Evolutionary conservation across 2,113 vertebrate genomes (phyloP).

Genomic region (Picathartes gymnocephalus): DNA sequence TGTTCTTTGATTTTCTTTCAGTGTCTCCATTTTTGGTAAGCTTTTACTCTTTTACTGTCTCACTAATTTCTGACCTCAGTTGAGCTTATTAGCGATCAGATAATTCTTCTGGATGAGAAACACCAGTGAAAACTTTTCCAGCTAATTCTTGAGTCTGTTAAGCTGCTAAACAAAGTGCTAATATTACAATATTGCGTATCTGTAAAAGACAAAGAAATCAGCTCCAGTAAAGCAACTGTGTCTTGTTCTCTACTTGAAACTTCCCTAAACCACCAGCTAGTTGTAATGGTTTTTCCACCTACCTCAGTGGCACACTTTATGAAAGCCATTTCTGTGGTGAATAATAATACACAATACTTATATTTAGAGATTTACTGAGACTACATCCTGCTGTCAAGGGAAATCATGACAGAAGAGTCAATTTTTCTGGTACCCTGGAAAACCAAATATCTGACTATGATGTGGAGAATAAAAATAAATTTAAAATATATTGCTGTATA

Average conservation of each 20-base stretch:
- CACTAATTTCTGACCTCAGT: neutral
- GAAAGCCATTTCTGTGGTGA: neutral
- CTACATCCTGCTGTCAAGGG: conserved; percentile 3
- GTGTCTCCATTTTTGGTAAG: neutral
- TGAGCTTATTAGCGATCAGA: neutral
- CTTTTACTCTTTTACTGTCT: neutral
- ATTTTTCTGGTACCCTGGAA: neutral
- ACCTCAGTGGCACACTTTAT: neutral
- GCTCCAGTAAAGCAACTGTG: neutral
- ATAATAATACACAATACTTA: neutral
- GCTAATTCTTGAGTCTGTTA: neutral
- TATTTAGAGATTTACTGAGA: conserved; percentile 1
- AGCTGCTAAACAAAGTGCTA: neutral
- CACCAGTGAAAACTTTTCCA: neutral
- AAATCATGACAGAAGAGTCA: neutral
- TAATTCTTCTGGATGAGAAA: neutral
- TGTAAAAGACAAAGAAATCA: neutral
- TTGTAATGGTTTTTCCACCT: neutral
- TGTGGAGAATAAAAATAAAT: neutral
- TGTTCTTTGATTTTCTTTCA: neutral
- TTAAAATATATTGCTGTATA: neutral
- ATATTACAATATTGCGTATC: neutral
- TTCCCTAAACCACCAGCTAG: neutral
- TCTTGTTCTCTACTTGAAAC: neutral
- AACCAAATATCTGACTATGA: neutral